phyloP scores from a whole-genome alignment of 2,797 vertebrate species.

The Pristis pectinata region DNA sequence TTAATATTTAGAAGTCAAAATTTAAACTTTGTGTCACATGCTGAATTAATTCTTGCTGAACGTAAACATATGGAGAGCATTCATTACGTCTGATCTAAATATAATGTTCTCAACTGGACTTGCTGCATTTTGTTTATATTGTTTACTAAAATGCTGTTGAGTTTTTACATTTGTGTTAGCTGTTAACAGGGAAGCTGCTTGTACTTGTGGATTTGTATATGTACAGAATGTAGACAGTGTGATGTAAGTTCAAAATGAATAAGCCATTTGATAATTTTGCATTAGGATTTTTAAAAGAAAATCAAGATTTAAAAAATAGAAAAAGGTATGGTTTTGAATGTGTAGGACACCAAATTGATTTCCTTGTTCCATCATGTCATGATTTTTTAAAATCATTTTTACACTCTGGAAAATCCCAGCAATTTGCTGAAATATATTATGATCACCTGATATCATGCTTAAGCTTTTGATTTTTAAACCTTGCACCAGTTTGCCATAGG shows the following conservation, averaged over 20 bases:
- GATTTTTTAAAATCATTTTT: background rate
- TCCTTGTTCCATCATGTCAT: background rate
- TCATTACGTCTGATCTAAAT: background rate
- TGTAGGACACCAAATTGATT: background rate
- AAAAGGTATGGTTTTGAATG: background rate
- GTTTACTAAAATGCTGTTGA: background rate
- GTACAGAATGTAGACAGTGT: background rate
- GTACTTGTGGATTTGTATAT: background rate
- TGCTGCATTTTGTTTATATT: background rate
- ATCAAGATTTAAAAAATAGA: background rate
- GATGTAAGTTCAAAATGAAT: background rate
- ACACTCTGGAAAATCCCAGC: background rate
- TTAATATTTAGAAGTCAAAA: background rate
- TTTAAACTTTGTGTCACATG: background rate
- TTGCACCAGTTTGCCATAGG: background rate
- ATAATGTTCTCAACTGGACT: background rate
- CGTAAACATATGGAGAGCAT: background rate
- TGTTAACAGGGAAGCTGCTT: background rate
- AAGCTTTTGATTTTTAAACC: background rate
- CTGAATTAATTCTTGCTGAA: background rate
- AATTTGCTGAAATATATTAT: background rate
- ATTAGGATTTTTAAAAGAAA: background rate
- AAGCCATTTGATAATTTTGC: background rate
- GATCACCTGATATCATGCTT: background rate
- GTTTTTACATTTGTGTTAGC: background rate